Evolutionary conservation across 2,113 vertebrate genomes (phyloP), one percentile per base, ranked within the genome.

Genomic region (Myrmophylax atrothorax): DNA sequence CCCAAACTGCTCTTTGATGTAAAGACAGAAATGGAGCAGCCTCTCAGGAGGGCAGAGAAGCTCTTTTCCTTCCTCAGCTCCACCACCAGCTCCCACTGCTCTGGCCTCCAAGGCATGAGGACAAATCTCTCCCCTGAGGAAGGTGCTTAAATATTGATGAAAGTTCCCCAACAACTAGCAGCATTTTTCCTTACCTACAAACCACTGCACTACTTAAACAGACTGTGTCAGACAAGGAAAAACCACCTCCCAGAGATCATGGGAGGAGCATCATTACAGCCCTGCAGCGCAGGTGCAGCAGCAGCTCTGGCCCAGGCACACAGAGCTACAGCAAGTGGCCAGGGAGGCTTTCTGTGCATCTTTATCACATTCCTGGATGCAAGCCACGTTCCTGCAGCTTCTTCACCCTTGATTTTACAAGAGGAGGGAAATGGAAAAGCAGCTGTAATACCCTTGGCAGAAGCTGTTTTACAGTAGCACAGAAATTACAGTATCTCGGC

Each of bases 361-460:
- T 96, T 90, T 69, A 96, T 93, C 90, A 79, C 77, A 91, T 85
- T 96, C 83, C 94, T 94, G 58, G 91, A 87, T 37, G 12, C 68
- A 73, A 84, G 77, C 94, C 91, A 73, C 7, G 47, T 52, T 77
- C 60, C 79, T 74, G 60, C 58, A 94, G 67, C 70, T 87, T 93
- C 91, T 87, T 96, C 59, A n/a, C 55, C 74, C 84, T 92, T n/a
- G 18, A 42, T 89, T 95, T 95, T 90, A 75, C 38, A 73, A 78
- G 73, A 44, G 46, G 33, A 74, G 63, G 28, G 73, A 81, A 82
- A 47, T n/a, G 58, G 80, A 86, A 83, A 79, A 86, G 72, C 85
- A 90, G 83, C 76, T 92, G 83, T 83, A 89, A 84, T 69, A 87
- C 89, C 88, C 77, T 93, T 97, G 93, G 96, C 93, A 96, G 79